Evolutionary conservation across 2,113 vertebrate species (phyloP).

Genomic region (Crotalus horridus): DNA sequence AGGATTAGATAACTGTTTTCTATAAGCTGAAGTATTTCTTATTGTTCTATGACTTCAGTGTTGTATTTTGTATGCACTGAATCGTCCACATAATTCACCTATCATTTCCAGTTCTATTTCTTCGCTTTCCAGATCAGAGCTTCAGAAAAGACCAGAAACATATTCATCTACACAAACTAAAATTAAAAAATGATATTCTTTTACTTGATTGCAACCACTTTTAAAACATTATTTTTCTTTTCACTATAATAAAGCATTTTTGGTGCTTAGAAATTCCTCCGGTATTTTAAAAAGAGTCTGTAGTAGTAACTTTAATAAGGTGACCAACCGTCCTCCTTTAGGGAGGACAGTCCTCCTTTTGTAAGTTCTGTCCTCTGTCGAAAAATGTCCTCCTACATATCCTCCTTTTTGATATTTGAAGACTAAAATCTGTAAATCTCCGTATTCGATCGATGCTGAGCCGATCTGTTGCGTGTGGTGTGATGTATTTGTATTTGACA

Average conservation of each 20-base stretch:
- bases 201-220: neutral
- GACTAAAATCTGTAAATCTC: too few relatives aligned
- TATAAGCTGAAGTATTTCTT: neutral
- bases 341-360: too few relatives aligned
- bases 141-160: neutral
- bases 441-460: too few relatives aligned
- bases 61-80: neutral
- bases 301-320: neutral
- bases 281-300: fast-evolving
- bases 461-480: too few relatives aligned
- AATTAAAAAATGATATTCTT: neutral
- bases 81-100: neutral
- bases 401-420: too few relatives aligned
- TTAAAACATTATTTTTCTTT: neutral
- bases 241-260: neutral
- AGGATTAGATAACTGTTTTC: neutral
- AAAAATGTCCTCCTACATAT: too few relatives aligned
- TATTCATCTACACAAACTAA: neutral
- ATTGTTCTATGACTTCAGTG: neutral
- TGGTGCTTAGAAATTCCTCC: neutral
- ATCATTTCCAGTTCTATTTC: neutral
- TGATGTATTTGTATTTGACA: too few relatives aligned
- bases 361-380: too few relatives aligned
- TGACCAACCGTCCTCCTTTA: too few relatives aligned
- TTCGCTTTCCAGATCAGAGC: neutral